phyloP scores from a whole-genome alignment of 2,888 invertebrate genomes.

The Emesis russula region DNA sequence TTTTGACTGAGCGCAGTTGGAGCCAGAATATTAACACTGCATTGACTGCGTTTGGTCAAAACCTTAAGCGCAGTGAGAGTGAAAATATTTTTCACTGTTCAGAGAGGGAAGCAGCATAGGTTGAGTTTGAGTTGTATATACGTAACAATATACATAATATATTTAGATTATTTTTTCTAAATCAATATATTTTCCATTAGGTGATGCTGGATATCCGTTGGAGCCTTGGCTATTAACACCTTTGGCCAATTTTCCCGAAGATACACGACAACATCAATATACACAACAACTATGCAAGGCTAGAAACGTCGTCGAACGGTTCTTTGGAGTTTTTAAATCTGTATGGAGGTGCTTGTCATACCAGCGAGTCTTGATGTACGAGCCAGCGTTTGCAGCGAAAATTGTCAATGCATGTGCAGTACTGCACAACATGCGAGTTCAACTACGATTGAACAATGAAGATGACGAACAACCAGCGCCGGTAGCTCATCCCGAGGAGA shows the following conservation, averaged over 20 bases:
- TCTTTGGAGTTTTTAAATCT: neutral
- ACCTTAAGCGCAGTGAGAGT: no score
- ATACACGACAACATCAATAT: neutral
- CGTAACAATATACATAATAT: neutral
- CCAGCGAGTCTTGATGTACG: neutral
- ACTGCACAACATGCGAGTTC: neutral
- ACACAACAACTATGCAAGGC: neutral
- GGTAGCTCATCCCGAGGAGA: no score
- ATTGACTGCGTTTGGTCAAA: no score
- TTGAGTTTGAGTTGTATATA: no score
- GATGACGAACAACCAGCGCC: no score
- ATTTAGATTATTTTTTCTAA: neutral
- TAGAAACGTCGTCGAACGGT: neutral
- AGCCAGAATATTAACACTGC: no score
- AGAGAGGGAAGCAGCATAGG: no score
- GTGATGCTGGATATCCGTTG: slow-evolving; percentile 11
- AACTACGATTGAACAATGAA: no score
- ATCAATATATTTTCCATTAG: neutral
- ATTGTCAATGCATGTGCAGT: slow-evolving; percentile 4
- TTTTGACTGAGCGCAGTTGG: no score
- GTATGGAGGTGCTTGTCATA: neutral
- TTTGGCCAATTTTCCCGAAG: neutral
- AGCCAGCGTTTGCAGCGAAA: neutral
- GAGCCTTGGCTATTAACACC: neutral
- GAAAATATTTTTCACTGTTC: no score